Evolutionary conservation across 1,140 invertebrate genomes (phyloP).

Genomic region (Protaetia brevitarsis): DNA sequence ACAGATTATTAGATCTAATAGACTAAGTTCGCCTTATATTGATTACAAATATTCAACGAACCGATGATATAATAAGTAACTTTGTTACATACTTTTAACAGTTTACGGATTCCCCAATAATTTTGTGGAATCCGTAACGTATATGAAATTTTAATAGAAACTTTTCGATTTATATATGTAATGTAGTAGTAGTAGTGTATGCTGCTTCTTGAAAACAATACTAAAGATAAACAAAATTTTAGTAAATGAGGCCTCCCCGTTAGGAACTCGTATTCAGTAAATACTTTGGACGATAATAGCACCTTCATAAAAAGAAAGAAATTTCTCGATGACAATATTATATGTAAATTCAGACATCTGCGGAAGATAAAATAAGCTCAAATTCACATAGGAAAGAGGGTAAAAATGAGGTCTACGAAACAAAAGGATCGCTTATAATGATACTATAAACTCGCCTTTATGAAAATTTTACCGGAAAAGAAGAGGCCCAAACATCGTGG

Average conservation of each 20-base stretch:
- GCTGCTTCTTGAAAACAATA: no score
- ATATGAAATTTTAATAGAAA: no score
- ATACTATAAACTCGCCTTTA: conserved; percentile 23
- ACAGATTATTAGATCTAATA: no score
- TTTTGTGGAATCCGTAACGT: no score
- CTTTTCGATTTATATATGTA: no score
- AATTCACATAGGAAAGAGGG: neutral
- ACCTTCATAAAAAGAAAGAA: neutral
- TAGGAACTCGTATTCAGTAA: neutral
- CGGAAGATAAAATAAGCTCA: neutral
- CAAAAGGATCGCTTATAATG: conserved; percentile 17
- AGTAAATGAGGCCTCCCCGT: neutral
- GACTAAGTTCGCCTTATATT: no score
- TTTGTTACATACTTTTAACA: no score
- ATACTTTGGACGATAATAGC: neutral
- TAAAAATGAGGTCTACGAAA: conserved; percentile 18
- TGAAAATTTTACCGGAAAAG: conserved; percentile 28
- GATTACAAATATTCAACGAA: no score
- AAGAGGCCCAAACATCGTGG: conserved; percentile 30
- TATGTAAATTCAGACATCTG: neutral
- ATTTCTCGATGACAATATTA: conserved; percentile 7
- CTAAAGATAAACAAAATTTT: neutral
- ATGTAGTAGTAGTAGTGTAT: no score
- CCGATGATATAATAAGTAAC: no score
- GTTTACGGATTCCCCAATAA: no score